Evolutionary conservation across 2,113 vertebrate genomes (phyloP).

Genomic region (Saccopteryx bilineata): DNA sequence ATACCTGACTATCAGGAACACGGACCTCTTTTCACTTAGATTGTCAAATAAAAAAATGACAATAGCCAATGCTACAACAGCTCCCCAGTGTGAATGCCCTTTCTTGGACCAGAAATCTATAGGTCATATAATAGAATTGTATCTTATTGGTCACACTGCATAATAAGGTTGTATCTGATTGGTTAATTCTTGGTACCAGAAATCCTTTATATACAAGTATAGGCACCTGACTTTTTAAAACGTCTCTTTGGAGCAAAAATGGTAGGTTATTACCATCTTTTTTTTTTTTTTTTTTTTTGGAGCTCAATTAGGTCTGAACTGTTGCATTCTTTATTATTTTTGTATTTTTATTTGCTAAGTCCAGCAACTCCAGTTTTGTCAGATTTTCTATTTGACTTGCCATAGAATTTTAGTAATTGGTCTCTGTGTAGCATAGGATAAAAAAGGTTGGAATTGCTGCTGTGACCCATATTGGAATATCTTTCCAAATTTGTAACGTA

Average conservation of each 20-base stretch:
- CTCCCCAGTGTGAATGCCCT: neutral
- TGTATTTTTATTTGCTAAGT: too few species aligned
- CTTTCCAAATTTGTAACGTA: neutral
- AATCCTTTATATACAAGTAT: too few species aligned
- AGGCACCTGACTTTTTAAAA: too few species aligned
- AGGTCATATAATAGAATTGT: too few species aligned
- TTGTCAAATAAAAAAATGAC: neutral
- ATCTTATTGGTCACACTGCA: too few species aligned
- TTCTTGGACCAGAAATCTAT: too few species aligned
- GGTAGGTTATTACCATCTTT: neutral
- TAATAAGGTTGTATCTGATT: too few species aligned
- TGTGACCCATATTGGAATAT: neutral
- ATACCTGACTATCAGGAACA: neutral
- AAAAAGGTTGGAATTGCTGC: neutral
- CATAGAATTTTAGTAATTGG: neutral
- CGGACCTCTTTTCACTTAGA: neutral
- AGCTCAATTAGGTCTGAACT: neutral
- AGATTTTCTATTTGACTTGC: neutral
- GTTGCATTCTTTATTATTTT: neutral
- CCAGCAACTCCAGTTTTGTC: neutral
- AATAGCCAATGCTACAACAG: neutral
- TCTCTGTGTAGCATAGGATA: neutral
- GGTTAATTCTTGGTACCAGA: too few species aligned
- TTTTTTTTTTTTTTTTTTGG: neutral
- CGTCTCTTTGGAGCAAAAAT: neutral